phyloP scores from a whole-genome alignment of 1,140 invertebrate species.

The Drosophila mauritiana region DNA sequence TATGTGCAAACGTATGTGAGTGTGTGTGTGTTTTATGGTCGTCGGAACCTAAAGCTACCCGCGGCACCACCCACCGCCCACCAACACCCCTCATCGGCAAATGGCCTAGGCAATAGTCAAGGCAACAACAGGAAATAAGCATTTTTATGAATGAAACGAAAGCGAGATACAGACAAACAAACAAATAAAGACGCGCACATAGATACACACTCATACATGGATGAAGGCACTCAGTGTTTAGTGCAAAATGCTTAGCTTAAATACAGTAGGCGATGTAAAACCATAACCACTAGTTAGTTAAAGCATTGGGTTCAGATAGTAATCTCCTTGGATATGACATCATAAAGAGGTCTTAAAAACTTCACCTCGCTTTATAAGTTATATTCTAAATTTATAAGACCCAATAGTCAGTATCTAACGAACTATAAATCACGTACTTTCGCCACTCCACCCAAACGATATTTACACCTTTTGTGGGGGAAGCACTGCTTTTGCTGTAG shows the following conservation, averaged over 20 bases:
- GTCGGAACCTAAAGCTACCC: slow-evolving; percentile 68
- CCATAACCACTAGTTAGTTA: not conserved
- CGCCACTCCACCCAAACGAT: not conserved
- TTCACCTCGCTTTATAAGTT: no score
- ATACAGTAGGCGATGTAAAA: slow-evolving; percentile 12
- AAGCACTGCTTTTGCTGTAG: not conserved
- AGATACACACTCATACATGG: slow-evolving; percentile 23
- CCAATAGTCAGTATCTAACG: not conserved
- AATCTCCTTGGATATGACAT: not conserved
- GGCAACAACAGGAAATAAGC: slow-evolving; percentile 80
- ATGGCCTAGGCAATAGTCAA: slow-evolving; percentile 44
- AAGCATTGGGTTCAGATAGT: not conserved
- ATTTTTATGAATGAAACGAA: slow-evolving; percentile 83
- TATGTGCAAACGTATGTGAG: slow-evolving; percentile 5
- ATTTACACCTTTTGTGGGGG: slow-evolving; percentile 9
- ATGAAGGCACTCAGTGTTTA: slow-evolving; percentile 51
- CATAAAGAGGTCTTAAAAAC: no score
- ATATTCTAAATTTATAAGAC: not conserved
- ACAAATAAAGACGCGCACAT: slow-evolving; percentile 23
- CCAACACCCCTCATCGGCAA: not conserved
- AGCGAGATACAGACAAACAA: slow-evolving; percentile 46
- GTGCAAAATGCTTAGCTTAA: slow-evolving; percentile 59
- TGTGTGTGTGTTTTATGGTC: slow-evolving; percentile 63
- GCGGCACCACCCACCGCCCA: slow-evolving; percentile 25
- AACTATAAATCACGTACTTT: not conserved